Base-by-base conservation (phyloP, 2,113 vertebrate species). In the Ptyas mucosa region DNA sequence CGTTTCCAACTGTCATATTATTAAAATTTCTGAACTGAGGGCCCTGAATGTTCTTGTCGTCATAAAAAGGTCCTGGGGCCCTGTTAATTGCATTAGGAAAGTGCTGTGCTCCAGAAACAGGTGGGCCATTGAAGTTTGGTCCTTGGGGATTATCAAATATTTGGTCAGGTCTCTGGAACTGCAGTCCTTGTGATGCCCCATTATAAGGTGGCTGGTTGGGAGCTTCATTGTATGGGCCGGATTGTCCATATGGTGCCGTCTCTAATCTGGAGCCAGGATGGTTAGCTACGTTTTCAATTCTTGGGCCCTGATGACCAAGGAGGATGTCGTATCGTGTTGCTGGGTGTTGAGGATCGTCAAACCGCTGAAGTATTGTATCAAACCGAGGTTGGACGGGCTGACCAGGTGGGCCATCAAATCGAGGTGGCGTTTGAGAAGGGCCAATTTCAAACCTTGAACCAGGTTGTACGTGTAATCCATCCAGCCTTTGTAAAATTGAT, bases 41-140 rank as follows among this genome's bases (percentile, higher is more conserved):
- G 92, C 95, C 97, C n/a, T 98, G 98, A 89, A 98, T 97, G 46
- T 98, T 95, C 96, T 98, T 97, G 9, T 98, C 97, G 87, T 98
- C 98, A 9, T 98, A 99, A 96, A 98, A 99, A 95, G 98, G 98
- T 96, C 97, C 97, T 0, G 96, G 96, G 20, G 96, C 97, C 97
- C 98, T 97, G 87, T 96, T 96, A 94, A 97, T 97, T 5, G 97
- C 95, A 97, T 91, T 96, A 57, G 97, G 95, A 96, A 98, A 98
- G 91, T 49, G 97, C 95, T 98, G 97, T 93, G 97, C 97, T 95
- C 97, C 97, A 94, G 98, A 96, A 91, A 96, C 98, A 93, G 96
- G 96, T 87, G 97, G 98, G 94, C 98, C 97, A 94, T 96, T 98
- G 96, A 99, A 99, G 97, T 97, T 98, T 96, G 98, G 98, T 91